Base-by-base conservation (phyloP, 2,888 invertebrate genomes). In the Trichogramma dendrolimi region DNA sequence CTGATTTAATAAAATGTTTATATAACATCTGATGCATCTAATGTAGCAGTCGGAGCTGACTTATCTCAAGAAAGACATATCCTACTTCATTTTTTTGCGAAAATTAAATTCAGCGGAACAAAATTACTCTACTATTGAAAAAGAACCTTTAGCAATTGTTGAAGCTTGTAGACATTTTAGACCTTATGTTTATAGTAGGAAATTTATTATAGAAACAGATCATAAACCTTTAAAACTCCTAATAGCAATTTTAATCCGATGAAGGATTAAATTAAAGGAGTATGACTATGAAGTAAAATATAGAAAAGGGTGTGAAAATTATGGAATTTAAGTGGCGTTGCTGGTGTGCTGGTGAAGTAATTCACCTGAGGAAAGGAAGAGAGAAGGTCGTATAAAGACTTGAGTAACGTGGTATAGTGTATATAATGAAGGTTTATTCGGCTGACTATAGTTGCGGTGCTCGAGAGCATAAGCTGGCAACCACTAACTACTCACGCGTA, bases 71-170 rank as follows among this genome's bases (percentile, higher is more conserved):
- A 6, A 47, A 1, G 11, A 47, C 47, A 47, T n/a, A n/a, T 10
- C 47, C 47, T 5, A 47, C 4, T 11, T 47, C 47, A 10, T 10
- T 14, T 8, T 38, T 4, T 70, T 70, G 40, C 56, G 76, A 62
- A 73, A 73, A 1, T 59, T 75, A 40, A 77, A 72, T 60, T 67
- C 69, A 61, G 67, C 71, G 0, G 75, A 78, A 71, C 44, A 41
- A 5, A 79, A 76, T 54, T 79, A 79, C 61, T 67, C 67, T 3
- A 75, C 75, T 0, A 78, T 68, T 1, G 77, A 80, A 68, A 70
- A 70, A 51, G 78, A 79, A 69, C 60, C 77, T 3, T 57, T 79
- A 55, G 73, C 75, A 0, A 75, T 80, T 6, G 68, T 79, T 4
- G 78, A 73, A 72, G 67, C 66, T 6, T 62, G 67, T 0, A 72